Evolutionary conservation across 2,797 vertebrate genomes (phyloP), one percentile per base, ranked within the genome.

Genomic region (Chelon labrosus): DNA sequence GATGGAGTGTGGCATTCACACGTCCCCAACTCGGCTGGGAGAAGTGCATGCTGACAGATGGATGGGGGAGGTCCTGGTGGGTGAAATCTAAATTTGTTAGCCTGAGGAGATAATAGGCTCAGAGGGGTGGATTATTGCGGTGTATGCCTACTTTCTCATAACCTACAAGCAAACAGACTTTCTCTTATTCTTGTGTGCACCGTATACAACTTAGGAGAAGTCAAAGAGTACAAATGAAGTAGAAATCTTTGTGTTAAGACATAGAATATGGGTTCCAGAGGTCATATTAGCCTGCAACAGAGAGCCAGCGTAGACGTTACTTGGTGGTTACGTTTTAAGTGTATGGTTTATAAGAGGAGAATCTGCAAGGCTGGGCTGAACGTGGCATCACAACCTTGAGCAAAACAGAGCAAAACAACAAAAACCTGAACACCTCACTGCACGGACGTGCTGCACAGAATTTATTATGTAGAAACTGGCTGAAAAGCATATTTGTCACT

Each of bases 1-100:
- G 90, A 93, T 91, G 84, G 84, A 92, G 89, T 85, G 89, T 85
- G 78, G 82, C 88, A 75, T 88, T 89, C 87, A 88, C 80, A 86
- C 83, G 70, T 90, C 86, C 85, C 82, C 67, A 81, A 84, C 86
- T 77, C 64, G 12, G 65, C 73, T 84, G 76, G 85, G 81, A 90
- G 83, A 84, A 85, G 66, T 75, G 80, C 80, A 44, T 42, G 69
- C 85, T 80, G 84, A 85, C 90, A 92, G 91, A 92, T 86, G 88
- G 89, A 90, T 86, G 89, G 82, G 86, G 85, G 84, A 89, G 89
- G 85, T 86, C 88, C 84, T 83, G 86, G 87, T 89, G 85, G 82
- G 82, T 84, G 83, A 90, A 88, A 88, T 88, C 83, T 87, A 88
- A 88, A 90, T 92, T 88, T 88, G 85, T 88, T 78, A 85, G 84